Evolutionary conservation across 2,888 invertebrate genomes (phyloP).

Genomic region (Euplexia lucipara): DNA sequence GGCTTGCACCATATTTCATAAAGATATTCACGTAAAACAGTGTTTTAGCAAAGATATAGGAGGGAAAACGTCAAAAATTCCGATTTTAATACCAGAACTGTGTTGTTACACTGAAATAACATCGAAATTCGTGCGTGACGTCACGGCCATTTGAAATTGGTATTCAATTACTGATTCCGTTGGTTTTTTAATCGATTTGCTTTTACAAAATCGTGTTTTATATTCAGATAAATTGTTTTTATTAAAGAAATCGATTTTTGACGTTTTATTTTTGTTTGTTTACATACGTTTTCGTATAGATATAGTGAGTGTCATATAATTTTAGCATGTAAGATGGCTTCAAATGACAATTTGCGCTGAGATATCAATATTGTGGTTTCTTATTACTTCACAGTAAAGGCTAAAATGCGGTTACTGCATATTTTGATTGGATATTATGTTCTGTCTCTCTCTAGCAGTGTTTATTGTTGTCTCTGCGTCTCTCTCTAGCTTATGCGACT

Average conservation of each 20-base stretch:
- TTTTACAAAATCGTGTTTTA: slow-evolving; percentile 12
- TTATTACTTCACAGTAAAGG: slow-evolving; percentile 67
- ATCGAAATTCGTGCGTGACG: slow-evolving; percentile 71
- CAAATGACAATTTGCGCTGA: slow-evolving; percentile 57
- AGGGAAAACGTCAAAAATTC: slow-evolving; percentile 50
- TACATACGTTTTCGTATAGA: slow-evolving; percentile 30
- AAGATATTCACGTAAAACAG: slow-evolving; percentile 38
- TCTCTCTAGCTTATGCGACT: slow-evolving; percentile 73
- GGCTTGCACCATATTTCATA: slow-evolving; percentile 55
- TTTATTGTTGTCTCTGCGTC: slow-evolving; percentile 67
- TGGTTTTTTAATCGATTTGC: slow-evolving; percentile 49
- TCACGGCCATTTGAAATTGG: slow-evolving; percentile 64
- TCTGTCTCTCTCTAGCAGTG: slow-evolving; percentile 74
- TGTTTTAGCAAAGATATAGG: slow-evolving; percentile 41
- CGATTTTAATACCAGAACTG: slow-evolving; percentile 61
- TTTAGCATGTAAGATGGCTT: slow-evolving; percentile 56
- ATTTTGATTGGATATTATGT: slow-evolving; percentile 65
- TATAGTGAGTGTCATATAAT: slow-evolving; percentile 43
- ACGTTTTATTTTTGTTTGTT: slow-evolving; percentile 28
- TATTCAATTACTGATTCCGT: slow-evolving; percentile 55
- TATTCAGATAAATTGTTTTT: slow-evolving; percentile 20
- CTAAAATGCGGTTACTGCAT: slow-evolving; percentile 66
- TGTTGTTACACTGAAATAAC: slow-evolving; percentile 73
- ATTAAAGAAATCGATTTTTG: slow-evolving; percentile 13
- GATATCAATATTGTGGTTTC: slow-evolving; percentile 57